Percentiles rank a stretch among this genome's conserved stretches.
Evolutionary conservation across 2,113 vertebrate species (phyloP).

Genomic region (Cyphomyrus discorhynchus): DNA sequence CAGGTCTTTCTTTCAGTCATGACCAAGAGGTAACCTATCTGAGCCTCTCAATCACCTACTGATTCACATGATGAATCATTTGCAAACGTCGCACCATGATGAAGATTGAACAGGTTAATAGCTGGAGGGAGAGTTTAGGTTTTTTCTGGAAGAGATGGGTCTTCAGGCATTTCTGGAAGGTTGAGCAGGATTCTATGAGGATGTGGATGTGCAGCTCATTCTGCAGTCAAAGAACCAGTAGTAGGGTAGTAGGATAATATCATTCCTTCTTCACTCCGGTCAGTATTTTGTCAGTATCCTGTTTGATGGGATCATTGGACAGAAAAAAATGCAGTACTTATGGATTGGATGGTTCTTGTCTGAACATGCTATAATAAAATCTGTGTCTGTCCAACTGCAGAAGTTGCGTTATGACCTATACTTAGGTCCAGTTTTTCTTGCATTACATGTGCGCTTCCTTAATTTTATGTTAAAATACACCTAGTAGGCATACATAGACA

Average conservation of each 20-base stretch:
- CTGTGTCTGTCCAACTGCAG: neutral
- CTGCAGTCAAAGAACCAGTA: too few species aligned
- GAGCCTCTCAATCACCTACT: neutral
- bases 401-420: neutral
- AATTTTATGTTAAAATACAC: neutral
- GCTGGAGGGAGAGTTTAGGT: neutral
- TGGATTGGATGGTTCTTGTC: neutral
- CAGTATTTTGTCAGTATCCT: neutral
- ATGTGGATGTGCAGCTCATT: neutral
- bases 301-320: neutral
- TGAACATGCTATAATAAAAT: neutral
- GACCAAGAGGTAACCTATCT: neutral
- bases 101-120: neutral
- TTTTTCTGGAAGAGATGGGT: neutral
- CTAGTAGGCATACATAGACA: neutral
- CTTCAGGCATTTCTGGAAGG: neutral
- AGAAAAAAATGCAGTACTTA: neutral
- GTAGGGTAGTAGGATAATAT: neutral
- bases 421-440: neutral
- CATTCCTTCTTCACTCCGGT: neutral
- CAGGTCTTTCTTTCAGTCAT: neutral
- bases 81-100: neutral
- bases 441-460: neutral
- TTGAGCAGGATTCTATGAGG: neutral
- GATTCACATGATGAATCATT: neutral